These are phyloP conservation scores for Procapra przewalskii DNA, from an alignment of 2,113 vertebrate genomes.

Conservation along the genomic window DNA sequence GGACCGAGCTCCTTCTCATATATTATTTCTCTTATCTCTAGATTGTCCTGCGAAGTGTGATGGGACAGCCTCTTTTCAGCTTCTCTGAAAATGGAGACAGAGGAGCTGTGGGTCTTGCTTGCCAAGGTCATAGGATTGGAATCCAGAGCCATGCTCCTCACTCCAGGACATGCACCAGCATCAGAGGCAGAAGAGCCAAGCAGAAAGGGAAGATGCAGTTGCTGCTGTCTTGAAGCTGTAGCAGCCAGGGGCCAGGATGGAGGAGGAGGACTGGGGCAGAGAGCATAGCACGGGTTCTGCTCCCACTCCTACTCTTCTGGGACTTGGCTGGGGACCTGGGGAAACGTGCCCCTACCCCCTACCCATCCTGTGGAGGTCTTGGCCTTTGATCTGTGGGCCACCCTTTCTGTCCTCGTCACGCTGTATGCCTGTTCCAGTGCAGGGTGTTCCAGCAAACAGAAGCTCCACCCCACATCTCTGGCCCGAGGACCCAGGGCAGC, in stretches of 20 bases:
- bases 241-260: not conserved
- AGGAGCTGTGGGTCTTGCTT: not conserved
- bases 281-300: accelerated
- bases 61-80: constrained; percentile 39
- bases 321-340: not conserved
- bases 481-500: not conserved
- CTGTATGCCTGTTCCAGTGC: too few species aligned
- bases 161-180: not conserved
- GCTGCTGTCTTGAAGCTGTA: not conserved
- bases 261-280: not conserved
- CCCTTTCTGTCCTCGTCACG: not conserved
- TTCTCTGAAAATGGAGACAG: constrained; percentile 10
- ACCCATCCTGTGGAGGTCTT: not conserved
- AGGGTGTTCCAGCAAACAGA: not conserved
- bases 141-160: not conserved
- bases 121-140: constrained; percentile 33
- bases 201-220: too few species aligned
- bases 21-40: constrained; percentile 49
- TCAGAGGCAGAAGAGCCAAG: not conserved
- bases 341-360: not conserved
- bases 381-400: not conserved
- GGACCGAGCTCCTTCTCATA: not conserved
- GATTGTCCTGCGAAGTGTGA: constrained; percentile 19
- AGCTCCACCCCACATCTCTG: not conserved
- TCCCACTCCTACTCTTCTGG: not conserved